A percentile compares a stretch with the other conserved stretches of the same genome.
phyloP scores from a whole-genome alignment of 2,797 vertebrate genomes.

The Pristis pectinata region DNA sequence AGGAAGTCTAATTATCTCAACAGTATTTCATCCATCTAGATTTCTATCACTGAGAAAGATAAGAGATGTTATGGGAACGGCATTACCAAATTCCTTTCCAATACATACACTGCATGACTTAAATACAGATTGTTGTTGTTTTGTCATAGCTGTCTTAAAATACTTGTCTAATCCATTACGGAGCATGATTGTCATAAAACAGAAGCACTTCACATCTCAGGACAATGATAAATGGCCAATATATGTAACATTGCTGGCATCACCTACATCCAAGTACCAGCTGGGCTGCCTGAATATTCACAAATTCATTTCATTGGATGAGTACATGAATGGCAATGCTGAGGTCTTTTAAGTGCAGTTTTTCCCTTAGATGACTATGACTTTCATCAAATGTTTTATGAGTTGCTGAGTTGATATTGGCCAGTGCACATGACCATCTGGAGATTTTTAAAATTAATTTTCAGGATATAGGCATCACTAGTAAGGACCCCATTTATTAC shows the following conservation, averaged over 20 bases:
- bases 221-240: background rate
- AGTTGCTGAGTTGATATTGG: background rate
- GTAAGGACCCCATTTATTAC: no score
- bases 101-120: background rate
- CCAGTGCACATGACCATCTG: background rate
- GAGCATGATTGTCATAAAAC: background rate
- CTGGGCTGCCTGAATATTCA: background rate
- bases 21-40: background rate
- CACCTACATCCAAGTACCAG: background rate
- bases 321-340: background rate
- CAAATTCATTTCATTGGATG: background rate
- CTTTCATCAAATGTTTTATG: background rate
- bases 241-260: background rate
- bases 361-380: background rate
- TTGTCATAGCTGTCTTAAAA: background rate
- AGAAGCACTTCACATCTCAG: background rate
- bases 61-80: background rate
- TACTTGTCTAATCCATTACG: background rate
- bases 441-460: background rate
- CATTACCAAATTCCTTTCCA: background rate
- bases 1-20: background rate
- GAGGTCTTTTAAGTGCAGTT: background rate
- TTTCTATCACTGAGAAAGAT: background rate
- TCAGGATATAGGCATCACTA: no score
- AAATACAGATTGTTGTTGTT: background rate